phyloP scores from a whole-genome alignment of 2,888 invertebrate genomes.

The Nesidiocoris tenuis region DNA sequence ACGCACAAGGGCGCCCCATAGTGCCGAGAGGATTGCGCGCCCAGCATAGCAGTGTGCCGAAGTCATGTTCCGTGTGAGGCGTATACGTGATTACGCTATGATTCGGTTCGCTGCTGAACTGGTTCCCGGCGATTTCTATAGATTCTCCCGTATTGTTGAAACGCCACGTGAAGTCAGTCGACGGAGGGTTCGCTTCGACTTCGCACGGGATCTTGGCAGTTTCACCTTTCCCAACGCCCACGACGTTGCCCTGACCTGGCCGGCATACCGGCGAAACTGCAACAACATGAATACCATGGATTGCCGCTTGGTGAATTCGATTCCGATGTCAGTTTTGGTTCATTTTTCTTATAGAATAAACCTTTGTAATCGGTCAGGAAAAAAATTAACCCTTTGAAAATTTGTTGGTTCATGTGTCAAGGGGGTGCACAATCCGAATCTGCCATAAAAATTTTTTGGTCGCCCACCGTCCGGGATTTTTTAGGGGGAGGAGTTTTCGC shows the following conservation, averaged over 20 bases:
- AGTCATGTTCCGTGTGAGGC: conserved; percentile 71
- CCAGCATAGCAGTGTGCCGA: conserved; percentile 73
- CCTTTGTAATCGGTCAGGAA: too few species aligned
- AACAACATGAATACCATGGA: neutral
- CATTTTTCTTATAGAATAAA: too few species aligned
- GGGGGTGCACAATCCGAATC: too few species aligned
- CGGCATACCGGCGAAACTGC: conserved; percentile 72
- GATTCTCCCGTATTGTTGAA: conserved; percentile 74
- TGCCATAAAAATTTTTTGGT: too few species aligned
- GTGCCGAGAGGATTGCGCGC: conserved; percentile 71
- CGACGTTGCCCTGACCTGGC: conserved; percentile 66
- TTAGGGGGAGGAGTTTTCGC: too few species aligned
- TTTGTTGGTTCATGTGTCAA: too few species aligned
- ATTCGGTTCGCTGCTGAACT: conserved; percentile 63
- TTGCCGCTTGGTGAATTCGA: too few species aligned
- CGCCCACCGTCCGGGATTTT: too few species aligned
- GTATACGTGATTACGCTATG: conserved; percentile 68
- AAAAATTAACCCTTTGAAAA: too few species aligned
- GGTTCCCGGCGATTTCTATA: conserved; percentile 66
- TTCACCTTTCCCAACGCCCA: conserved; percentile 73
- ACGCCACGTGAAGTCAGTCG: conserved; percentile 70
- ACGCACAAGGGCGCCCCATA: conserved; percentile 72
- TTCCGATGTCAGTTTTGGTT: too few species aligned
- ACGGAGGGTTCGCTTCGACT: conserved; percentile 74
- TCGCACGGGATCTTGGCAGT: conserved; percentile 67